Evolutionary conservation across 2,888 invertebrate species (phyloP).

Genomic region (Anodontia alba): DNA sequence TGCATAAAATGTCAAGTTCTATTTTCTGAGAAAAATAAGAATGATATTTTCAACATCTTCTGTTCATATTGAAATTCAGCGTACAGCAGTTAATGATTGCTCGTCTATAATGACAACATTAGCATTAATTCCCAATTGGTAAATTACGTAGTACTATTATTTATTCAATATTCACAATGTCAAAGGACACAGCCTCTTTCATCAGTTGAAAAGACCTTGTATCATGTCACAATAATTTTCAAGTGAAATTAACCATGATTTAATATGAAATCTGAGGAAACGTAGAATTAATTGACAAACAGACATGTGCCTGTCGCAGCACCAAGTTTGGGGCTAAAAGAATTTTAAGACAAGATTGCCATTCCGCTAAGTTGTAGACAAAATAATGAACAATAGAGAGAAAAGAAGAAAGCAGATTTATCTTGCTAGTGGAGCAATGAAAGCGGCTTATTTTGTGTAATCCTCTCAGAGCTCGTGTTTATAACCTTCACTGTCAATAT

Average conservation of each 20-base stretch:
- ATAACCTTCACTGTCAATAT: constrained; percentile 56
- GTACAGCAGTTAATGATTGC: background rate
- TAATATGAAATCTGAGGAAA: constrained; percentile 14
- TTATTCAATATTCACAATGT: constrained; percentile 1
- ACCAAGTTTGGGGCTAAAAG: constrained; percentile 25
- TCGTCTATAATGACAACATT: background rate
- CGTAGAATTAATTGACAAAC: constrained; percentile 27
- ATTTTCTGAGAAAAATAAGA: no score
- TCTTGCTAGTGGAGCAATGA: constrained; percentile 54
- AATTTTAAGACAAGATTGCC: constrained; percentile 10
- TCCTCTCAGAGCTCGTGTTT: constrained; percentile 58
- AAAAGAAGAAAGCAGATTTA: constrained; percentile 42
- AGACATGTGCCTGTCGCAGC: constrained; percentile 27
- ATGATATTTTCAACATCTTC: no score
- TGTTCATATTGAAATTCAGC: no score
- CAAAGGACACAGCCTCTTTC: background rate
- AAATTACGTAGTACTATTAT: background rate
- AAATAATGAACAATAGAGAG: constrained; percentile 56
- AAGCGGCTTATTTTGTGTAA: constrained; percentile 61
- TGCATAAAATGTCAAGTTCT: no score
- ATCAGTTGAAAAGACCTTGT: constrained; percentile 1
- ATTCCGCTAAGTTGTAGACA: constrained; percentile 47
- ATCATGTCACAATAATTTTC: constrained; percentile 11
- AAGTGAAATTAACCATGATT: constrained; percentile 13
- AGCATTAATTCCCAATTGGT: constrained; percentile 1